These are phyloP conservation scores for Apogon hyalosoma DNA, from an alignment of 2,797 vertebrate species.

Conservation along the genomic window DNA sequence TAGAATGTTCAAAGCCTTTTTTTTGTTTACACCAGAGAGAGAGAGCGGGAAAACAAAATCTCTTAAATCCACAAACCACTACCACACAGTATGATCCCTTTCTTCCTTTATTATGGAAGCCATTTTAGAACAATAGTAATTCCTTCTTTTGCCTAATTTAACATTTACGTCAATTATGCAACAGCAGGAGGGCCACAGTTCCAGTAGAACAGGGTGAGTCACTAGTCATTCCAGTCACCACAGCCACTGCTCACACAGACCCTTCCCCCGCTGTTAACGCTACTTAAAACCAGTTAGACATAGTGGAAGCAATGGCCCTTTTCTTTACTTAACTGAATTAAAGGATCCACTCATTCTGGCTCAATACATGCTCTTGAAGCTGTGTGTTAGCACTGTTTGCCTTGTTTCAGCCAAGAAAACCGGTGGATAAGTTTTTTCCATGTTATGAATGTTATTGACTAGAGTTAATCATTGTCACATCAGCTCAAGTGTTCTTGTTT, in stretches of 20 bases:
- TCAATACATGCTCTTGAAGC: conserved; percentile 6
- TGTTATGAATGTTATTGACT: no score
- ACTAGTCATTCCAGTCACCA: conserved; percentile 30
- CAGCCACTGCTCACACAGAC: conserved; percentile 6
- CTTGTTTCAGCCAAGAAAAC: not conserved
- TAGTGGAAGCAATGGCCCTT: conserved; percentile 8
- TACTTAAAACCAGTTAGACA: conserved; percentile 33
- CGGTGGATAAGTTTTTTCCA: not conserved
- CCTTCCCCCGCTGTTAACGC: conserved; percentile 23
- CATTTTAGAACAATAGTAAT: conserved; percentile 21
- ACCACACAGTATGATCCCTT: conserved; percentile 6
- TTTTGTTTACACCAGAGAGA: not conserved
- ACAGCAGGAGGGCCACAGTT: conserved; percentile 29
- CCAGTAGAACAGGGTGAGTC: conserved; percentile 60
- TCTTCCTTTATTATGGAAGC: conserved; percentile 19
- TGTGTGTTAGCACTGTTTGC: conserved; percentile 4
- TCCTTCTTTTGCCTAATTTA: conserved; percentile 13
- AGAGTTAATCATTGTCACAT: not conserved
- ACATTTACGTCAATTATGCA: conserved; percentile 39
- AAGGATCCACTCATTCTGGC: not conserved
- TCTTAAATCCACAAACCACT: not conserved
- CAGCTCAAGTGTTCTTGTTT: not conserved
- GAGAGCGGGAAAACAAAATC: not conserved
- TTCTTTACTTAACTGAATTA: not conserved
- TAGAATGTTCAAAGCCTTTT: conserved; percentile 5